A percentile compares a stretch with the other conserved stretches of the same genome.
phyloP scores from a whole-genome alignment of 2,888 invertebrate genomes.

The Eupeodes latifasciatus region DNA sequence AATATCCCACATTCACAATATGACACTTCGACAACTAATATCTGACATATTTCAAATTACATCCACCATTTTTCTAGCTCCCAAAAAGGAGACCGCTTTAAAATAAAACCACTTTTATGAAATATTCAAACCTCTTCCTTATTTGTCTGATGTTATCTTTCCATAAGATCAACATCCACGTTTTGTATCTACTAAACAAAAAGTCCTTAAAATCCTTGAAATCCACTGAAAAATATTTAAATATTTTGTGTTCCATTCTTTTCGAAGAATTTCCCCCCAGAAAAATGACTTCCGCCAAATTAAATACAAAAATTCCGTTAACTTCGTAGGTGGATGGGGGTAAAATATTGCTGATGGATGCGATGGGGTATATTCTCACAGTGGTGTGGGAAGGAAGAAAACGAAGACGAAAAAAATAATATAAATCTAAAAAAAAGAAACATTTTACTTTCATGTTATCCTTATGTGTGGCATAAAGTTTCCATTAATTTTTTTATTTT shows the following conservation, averaged over 20 bases:
- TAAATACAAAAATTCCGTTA: conserved; percentile 66
- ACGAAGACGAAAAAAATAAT: conserved; percentile 11
- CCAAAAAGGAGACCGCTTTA: background rate
- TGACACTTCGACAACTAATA: too few species aligned
- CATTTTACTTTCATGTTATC: conserved; percentile 40
- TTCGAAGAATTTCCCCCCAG: conserved; percentile 51
- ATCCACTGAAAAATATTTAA: conserved; percentile 42
- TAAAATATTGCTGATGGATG: background rate
- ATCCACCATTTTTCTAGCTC: background rate
- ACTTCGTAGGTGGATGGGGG: background rate
- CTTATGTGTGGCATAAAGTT: conserved; percentile 49
- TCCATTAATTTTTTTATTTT: conserved; percentile 10
- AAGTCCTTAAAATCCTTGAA: conserved; percentile 31
- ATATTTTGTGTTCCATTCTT: conserved; percentile 59
- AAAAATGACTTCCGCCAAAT: conserved; percentile 63
- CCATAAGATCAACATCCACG: background rate
- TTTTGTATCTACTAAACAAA: background rate
- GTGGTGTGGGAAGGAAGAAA: conserved; percentile 22
- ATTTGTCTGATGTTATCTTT: background rate
- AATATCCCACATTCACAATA: too few species aligned
- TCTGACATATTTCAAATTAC: too few species aligned
- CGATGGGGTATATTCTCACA: background rate
- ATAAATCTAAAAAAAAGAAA: background rate
- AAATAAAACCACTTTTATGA: background rate
- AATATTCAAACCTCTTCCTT: background rate